These are phyloP conservation scores for Brevipalpus yothersi DNA, from an alignment of 1,140 invertebrate genomes.

Conservation along the genomic window DNA sequence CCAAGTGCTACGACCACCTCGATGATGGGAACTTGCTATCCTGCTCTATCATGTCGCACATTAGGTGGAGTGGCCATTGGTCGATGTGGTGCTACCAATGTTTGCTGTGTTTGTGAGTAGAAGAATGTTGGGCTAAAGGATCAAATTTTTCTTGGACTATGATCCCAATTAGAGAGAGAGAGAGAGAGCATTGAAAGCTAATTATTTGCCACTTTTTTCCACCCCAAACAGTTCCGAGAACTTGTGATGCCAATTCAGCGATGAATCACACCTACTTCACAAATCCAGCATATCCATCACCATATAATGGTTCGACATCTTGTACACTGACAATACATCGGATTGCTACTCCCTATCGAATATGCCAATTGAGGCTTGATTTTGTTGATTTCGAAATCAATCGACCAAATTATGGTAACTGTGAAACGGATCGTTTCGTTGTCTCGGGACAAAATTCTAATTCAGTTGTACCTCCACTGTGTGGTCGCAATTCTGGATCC, in stretches of 20 bases:
- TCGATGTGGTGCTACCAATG: conserved; percentile 9
- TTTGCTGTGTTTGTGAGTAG: conserved; percentile 15
- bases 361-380: conserved; percentile 54
- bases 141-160: not conserved
- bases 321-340: conserved; percentile 41
- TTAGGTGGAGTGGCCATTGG: conserved; percentile 13
- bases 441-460: conserved; percentile 37
- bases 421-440: conserved; percentile 37
- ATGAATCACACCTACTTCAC: conserved; percentile 12
- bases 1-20: not conserved
- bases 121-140: not conserved
- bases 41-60: conserved; percentile 9
- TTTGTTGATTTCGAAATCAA: conserved; percentile 34
- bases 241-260: conserved; percentile 9
- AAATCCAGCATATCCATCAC: conserved; percentile 11
- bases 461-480: conserved; percentile 40
- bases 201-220: not conserved
- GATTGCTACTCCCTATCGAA: conserved; percentile 22
- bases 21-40: conserved; percentile 12
- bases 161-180: not conserved
- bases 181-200: no score
- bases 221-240: conserved; percentile 3
- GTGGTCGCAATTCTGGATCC: conserved; percentile 52
- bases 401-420: conserved; percentile 37
- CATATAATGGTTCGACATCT: conserved; percentile 12